Evolutionary conservation across 92 coral and sea anemone genomes (phyloP).

Genomic region (Actinernus sp.): DNA sequence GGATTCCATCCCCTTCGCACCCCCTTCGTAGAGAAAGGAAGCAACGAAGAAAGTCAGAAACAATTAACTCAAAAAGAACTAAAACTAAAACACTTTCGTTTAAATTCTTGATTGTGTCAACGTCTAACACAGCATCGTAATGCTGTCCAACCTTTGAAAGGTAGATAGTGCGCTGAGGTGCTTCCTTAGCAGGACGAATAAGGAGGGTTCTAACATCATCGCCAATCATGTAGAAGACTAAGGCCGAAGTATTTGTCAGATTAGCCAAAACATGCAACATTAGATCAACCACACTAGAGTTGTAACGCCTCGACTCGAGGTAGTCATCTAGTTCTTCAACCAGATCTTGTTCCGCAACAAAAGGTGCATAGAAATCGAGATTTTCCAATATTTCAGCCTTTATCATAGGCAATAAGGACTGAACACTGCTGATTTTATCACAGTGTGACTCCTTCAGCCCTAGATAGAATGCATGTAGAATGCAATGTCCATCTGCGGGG

Average conservation of each 20-base stretch:
- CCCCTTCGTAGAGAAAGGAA: too few species aligned
- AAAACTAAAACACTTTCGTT: too few species aligned
- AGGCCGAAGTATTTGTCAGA: conserved; percentile 1
- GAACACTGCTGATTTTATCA: background rate
- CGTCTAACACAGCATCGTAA: too few species aligned
- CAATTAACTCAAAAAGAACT: too few species aligned
- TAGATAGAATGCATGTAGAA: conserved; percentile 13
- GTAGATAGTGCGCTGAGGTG: too few species aligned
- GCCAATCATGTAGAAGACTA: background rate
- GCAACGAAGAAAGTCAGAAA: too few species aligned
- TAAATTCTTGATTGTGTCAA: too few species aligned
- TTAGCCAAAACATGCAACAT: conserved; percentile 23
- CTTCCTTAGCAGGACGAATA: too few species aligned
- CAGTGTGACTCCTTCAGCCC: conserved; percentile 8
- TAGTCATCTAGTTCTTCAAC: conserved; percentile 16
- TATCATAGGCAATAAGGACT: conserved; percentile 4
- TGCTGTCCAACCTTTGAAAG: too few species aligned
- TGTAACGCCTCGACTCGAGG: conserved; percentile 4
- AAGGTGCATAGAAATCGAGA: conserved; percentile 26
- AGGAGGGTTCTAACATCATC: too few species aligned
- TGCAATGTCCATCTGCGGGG: conserved; percentile 57
- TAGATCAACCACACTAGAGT: conserved; percentile 11
- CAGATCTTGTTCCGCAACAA: conserved; percentile 23
- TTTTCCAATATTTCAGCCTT: conserved; percentile 29
- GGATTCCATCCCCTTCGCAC: too few species aligned